Conservation (phyloP, 2,113 vertebrate genomes). For the Podiceps cristatus region DNA sequence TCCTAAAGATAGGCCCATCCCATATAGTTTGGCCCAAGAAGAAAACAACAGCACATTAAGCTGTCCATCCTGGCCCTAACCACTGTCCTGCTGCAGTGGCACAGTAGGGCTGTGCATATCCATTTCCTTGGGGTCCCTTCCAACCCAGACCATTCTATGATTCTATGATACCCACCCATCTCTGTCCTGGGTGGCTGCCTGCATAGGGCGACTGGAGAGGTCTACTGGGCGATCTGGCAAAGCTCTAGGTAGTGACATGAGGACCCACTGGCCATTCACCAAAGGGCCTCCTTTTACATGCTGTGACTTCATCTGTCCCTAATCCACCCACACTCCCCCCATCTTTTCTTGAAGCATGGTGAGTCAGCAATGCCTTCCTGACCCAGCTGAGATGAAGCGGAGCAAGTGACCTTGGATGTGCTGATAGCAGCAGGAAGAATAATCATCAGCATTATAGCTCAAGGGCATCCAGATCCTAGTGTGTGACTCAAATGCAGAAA, state of each 20-base stretch:
- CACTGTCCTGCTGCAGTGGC: neutral
- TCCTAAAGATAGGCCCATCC: neutral
- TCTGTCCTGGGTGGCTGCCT: neutral
- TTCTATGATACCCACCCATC: neutral
- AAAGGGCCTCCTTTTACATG: neutral
- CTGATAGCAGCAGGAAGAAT: conserved; percentile 49
- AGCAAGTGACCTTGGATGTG: conserved; percentile 27
- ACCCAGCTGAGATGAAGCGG: conserved; percentile 34
- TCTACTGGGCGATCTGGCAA: neutral
- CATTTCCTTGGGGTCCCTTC: neutral
- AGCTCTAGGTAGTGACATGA: neutral
- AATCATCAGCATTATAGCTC: neutral
- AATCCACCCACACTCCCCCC: accelerated
- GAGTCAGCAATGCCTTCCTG: conserved; percentile 54
- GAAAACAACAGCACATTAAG: neutral
- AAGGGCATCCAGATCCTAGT: conserved; percentile 19
- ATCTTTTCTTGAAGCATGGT: neutral
- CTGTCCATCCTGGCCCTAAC: neutral
- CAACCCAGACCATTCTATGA: too few relatives aligned
- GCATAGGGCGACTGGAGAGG: neutral
- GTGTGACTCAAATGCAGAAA: conserved; percentile 37
- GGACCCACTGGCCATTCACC: neutral
- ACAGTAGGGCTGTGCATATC: neutral
- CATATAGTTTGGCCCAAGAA: neutral
- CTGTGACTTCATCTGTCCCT: neutral